Conservation (phyloP, 2,797 vertebrate genomes). For the Leptodactylus fallax region DNA sequence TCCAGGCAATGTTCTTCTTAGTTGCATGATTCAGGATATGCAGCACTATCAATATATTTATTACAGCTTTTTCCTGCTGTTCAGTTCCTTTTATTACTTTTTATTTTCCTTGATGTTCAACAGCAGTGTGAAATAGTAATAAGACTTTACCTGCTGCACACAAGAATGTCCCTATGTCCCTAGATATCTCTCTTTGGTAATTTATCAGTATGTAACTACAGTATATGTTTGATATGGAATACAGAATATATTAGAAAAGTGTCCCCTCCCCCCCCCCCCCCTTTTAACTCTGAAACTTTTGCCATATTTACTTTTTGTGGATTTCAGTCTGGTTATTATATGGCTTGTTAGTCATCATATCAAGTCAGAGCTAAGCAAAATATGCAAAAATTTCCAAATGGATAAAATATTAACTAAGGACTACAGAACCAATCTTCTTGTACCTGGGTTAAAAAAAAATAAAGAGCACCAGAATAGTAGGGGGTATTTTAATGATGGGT, state of each 20-base stretch:
- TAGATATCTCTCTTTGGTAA: slow-evolving; percentile 25
- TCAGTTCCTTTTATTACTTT: slow-evolving; percentile 46
- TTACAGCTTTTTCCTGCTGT: slow-evolving; percentile 43
- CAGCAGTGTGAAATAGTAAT: slow-evolving; percentile 38
- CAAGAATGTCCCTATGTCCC: slow-evolving; percentile 24
- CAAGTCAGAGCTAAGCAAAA: background rate
- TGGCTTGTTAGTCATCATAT: background rate
- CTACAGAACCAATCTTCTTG: background rate
- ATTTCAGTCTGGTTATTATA: background rate
- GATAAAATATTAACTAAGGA: background rate
- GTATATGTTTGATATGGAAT: slow-evolving; percentile 2
- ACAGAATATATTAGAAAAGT: slow-evolving; percentile 21
- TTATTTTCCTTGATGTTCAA: slow-evolving; percentile 43
- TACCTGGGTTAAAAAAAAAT: background rate
- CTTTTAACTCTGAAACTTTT: slow-evolving; percentile 10
- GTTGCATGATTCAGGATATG: slow-evolving; percentile 46
- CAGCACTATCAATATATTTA: slow-evolving; percentile 51
- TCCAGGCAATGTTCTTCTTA: slow-evolving; percentile 54
- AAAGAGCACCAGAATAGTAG: too few relatives aligned
- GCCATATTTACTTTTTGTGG: background rate
- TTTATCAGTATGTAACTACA: slow-evolving; percentile 10
- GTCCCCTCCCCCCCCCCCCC: too few relatives aligned
- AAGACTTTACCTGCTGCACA: slow-evolving; percentile 20
- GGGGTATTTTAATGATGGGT: too few relatives aligned
- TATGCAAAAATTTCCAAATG: background rate